These are phyloP conservation scores for Caenorhabditis sp. DNA, from an alignment of 2,888 invertebrate species.

Conservation along the genomic window DNA sequence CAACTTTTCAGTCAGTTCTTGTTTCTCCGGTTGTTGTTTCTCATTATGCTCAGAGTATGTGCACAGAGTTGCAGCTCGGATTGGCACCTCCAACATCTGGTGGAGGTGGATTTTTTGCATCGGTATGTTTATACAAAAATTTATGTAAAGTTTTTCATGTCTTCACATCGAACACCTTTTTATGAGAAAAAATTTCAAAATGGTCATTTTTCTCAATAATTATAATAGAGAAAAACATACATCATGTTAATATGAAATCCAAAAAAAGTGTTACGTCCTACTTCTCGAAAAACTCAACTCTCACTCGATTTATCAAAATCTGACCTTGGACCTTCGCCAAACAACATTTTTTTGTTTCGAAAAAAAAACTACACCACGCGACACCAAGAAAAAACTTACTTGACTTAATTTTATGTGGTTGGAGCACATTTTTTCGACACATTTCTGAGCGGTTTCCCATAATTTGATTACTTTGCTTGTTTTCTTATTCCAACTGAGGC, in stretches of 20 bases:
- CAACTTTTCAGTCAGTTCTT: conserved; percentile 44
- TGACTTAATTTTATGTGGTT: conserved; percentile 35
- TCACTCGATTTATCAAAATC: background rate
- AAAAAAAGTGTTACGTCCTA: conserved; percentile 22
- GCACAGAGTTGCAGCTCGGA: conserved; percentile 55
- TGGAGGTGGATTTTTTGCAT: conserved; percentile 58
- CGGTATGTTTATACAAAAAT: conserved; percentile 48
- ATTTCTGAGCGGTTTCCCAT: conserved; percentile 28
- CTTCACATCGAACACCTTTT: no score
- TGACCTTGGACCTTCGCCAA: background rate
- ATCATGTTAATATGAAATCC: conserved; percentile 12
- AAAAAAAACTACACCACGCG: background rate
- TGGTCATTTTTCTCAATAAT: background rate
- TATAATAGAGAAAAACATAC: no score
- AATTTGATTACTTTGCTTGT: conserved; percentile 41
- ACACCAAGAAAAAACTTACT: background rate
- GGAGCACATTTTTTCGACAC: conserved; percentile 12
- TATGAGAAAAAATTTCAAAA: no score
- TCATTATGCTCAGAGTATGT: conserved; percentile 50
- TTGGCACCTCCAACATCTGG: conserved; percentile 38
- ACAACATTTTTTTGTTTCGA: background rate
- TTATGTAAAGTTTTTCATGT: no score
- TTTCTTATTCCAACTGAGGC: conserved; percentile 44
- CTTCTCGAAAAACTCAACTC: background rate
- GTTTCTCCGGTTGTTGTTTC: conserved; percentile 49